Evolutionary conservation across 2,113 vertebrate genomes (phyloP), one percentile per base, ranked within the genome.

Genomic region (Melanocharis versteri): DNA sequence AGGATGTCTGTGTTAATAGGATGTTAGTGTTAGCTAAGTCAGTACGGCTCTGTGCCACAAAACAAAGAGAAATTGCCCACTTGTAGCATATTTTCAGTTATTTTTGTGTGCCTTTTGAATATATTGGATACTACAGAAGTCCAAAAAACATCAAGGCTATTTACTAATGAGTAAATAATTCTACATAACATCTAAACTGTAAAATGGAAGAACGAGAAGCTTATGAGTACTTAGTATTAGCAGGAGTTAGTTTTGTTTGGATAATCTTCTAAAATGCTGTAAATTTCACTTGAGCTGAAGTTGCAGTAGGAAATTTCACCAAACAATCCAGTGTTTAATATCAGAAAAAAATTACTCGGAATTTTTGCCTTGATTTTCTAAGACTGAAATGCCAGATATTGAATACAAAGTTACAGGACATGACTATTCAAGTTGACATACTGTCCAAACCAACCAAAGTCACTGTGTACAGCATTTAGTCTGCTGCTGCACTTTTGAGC

Each of bases 341-440:
- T 45, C 20, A 78, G n/a, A 60, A 87, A 89, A 92, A 78, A 68
- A 60, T 27, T 48, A 24, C 30, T 65, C 33, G 47, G 61, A 87
- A 61, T 54, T 96, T 93, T 90, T 61, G 17, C 35, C 78, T 88
- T 93, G 10, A 84, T 89, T 93, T 89, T 64, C 47, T 85, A 69
- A 72, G 70, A 56, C 48, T 76, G 58, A 80, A 83, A 47, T 91
- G 81, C 65, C 93, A 89, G 73, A 33, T 95, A 85, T 56, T 44
- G 82, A 83, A 93, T 30, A 76, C 33, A 73, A 80, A 73, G 50
- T 70, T 81, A 62, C 22, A 73, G 27, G 56, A 94, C 31, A 64
- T 11, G 75, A 62, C 51, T 94, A 90, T 90, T 80, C 35, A 83
- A 92, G 66, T 3, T 97, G 93, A 88, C 94, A 80, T n/a, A 60